Evolutionary conservation across 2,888 invertebrate genomes (phyloP).

Genomic region (Leptothorax acervorum): DNA sequence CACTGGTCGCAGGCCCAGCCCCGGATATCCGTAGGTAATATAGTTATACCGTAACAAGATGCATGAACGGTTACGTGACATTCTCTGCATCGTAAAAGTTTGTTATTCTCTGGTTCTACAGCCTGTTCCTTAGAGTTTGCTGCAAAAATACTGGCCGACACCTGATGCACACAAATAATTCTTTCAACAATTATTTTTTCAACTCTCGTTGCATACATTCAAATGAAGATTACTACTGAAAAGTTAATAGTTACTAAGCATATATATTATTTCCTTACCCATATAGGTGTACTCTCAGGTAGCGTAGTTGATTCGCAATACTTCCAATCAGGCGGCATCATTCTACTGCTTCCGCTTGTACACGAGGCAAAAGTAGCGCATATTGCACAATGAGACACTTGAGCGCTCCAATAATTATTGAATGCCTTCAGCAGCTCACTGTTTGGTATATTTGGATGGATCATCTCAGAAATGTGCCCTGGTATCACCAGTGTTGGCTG

Average conservation of each 20-base stretch:
- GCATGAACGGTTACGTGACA: conserved; percentile 88
- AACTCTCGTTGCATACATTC: neutral
- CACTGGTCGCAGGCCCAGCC: conserved; percentile 86
- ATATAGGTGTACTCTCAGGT: conserved; percentile 84
- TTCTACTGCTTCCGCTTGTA: conserved; percentile 76
- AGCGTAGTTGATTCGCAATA: conserved; percentile 81
- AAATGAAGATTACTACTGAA: neutral
- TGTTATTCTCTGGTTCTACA: conserved; percentile 82
- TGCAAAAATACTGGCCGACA: conserved; percentile 82
- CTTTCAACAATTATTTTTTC: neutral
- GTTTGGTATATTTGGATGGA: conserved; percentile 84
- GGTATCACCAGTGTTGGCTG: conserved; percentile 74
- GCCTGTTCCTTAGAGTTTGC: conserved; percentile 83
- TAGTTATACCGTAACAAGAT: conserved; percentile 85
- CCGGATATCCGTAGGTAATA: conserved; percentile 79
- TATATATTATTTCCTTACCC: conserved; percentile 75
- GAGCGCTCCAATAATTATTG: conserved; percentile 86
- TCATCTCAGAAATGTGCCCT: conserved; percentile 83
- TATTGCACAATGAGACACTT: conserved; percentile 88
- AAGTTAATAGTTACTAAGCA: neutral
- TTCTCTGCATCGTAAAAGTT: conserved; percentile 86
- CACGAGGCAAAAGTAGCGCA: conserved; percentile 86
- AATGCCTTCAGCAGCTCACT: conserved; percentile 85
- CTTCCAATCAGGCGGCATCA: conserved; percentile 84
- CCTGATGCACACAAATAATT: conserved; percentile 68